Base-by-base conservation (phyloP, 2,888 invertebrate genomes). In the Brenthis daphne region DNA sequence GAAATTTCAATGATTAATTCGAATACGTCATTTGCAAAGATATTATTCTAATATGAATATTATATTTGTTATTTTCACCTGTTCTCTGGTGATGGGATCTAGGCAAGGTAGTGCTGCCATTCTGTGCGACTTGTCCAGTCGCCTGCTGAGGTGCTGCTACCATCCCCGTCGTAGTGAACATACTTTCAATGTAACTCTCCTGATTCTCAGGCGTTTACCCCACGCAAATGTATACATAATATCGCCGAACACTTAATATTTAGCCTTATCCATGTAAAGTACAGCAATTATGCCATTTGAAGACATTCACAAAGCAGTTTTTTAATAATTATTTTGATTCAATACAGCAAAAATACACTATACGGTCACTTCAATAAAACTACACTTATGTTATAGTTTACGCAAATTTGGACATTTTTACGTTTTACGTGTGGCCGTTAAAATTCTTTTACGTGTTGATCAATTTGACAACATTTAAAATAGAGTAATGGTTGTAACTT, bases 51-150 rank as follows among this genome's bases (percentile, higher is more conserved):
- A 29, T 16, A 48, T 33, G 8, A 4, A 33, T 33, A 12, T n/a
- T 58, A 48, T 24, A 14, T 24, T 29, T 29, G 29, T 50, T 48
- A 47, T 55, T 29, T 29, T 64, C 83, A 90, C 92, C 92, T 83
- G 90, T 88, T 80, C 92, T 89, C 79, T 92, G 92, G 78, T 93
- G 93, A 77, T 93, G 92, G 51, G 93, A 92, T 71, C 93, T 82
- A 61, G 92, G 93, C 73, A 93, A 79, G 47, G 93, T 93, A 48
- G 87, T 93, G 79, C 91, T 92, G 75, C 92, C 92, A 82, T 90
- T 91, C 76, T 86, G 87, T 47, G 92, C 86, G 77, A 90, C 86
- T 81, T 91, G 88, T 68, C 86, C 86, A 78, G 88, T 84, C 77
- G 89, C 85, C 76, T 88, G 89, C 79, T 92, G 92, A 63, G 92